Evolutionary conservation across 53 echinoderm and acorn worm species (phyloP).

Genomic region (Zoroaster sp.): DNA sequence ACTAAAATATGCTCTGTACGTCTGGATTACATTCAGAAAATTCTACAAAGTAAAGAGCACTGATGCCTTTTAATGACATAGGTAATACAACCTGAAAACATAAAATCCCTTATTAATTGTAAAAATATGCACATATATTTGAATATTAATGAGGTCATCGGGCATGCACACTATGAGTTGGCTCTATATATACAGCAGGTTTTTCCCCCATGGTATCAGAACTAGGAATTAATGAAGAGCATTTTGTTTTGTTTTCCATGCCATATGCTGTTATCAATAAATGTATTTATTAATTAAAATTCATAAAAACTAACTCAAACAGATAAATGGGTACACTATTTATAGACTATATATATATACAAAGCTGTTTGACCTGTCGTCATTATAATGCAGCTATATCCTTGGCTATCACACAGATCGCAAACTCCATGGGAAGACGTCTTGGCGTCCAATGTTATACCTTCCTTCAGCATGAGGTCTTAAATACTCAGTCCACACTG

Average conservation of each 20-base stretch:
- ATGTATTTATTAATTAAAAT: slow-evolving; percentile 38
- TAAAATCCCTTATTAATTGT: slow-evolving; percentile 4
- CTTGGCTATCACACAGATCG: not conserved
- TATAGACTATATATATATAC: slow-evolving; percentile 32
- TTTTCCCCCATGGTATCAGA: not conserved
- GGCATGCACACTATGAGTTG: slow-evolving; percentile 43
- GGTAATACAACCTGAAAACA: not conserved
- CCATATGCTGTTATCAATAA: slow-evolving; percentile 7
- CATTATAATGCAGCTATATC: not conserved
- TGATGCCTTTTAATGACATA: not conserved
- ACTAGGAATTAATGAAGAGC: not conserved
- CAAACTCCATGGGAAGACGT: not conserved
- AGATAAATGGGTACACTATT: slow-evolving; percentile 30
- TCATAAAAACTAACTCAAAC: slow-evolving; percentile 32
- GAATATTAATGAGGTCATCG: slow-evolving; percentile 41
- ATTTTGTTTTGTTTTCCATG: not conserved
- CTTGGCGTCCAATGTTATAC: not conserved
- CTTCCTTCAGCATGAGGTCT: not conserved
- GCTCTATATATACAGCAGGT: slow-evolving; percentile 42
- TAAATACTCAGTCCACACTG: not conserved
- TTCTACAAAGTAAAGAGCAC: not conserved
- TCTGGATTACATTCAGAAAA: slow-evolving; percentile 17
- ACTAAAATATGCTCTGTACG: slow-evolving; percentile 8
- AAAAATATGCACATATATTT: slow-evolving; percentile 58
- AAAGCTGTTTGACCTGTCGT: not conserved